These are phyloP conservation scores for Syndactyla subalaris DNA, from an alignment of 2,797 vertebrate species.

Conservation along the genomic window DNA sequence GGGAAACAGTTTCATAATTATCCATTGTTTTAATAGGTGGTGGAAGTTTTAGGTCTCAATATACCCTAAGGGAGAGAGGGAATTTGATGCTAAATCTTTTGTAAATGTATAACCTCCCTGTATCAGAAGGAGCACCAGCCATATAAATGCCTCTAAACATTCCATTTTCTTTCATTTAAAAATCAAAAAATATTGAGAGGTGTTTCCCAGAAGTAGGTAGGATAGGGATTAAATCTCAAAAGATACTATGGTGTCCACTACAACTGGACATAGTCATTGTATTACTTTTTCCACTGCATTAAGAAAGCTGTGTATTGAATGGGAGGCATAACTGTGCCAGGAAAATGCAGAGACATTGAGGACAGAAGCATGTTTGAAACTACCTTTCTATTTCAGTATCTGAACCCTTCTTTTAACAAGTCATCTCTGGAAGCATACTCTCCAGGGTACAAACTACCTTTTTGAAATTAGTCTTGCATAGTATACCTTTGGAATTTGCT, in stretches of 20 bases:
- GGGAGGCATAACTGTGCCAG: not conserved
- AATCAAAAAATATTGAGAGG: not conserved
- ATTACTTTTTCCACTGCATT: not conserved
- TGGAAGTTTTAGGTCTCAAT: not conserved
- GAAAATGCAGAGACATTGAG: not conserved
- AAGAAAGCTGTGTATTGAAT: not conserved
- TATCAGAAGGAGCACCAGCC: not conserved
- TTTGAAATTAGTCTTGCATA: not conserved
- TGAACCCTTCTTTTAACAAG: not conserved
- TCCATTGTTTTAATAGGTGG: not conserved
- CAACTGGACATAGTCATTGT: not conserved
- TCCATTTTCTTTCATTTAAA: not conserved
- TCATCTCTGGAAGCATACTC: fast-evolving
- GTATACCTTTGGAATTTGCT: not conserved
- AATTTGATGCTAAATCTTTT: not conserved
- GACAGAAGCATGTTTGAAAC: not conserved
- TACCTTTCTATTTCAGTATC: not conserved
- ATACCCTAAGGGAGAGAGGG: not conserved
- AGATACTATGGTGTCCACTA: not conserved
- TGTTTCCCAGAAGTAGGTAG: not conserved
- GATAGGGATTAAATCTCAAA: not conserved
- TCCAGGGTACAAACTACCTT: not conserved
- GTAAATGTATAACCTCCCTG: not conserved
- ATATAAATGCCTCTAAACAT: not conserved
- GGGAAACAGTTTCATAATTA: not conserved